These are phyloP conservation scores for Parazoanthus swiftii DNA, from an alignment of 92 coral and sea anemone species.

Conservation along the genomic window DNA sequence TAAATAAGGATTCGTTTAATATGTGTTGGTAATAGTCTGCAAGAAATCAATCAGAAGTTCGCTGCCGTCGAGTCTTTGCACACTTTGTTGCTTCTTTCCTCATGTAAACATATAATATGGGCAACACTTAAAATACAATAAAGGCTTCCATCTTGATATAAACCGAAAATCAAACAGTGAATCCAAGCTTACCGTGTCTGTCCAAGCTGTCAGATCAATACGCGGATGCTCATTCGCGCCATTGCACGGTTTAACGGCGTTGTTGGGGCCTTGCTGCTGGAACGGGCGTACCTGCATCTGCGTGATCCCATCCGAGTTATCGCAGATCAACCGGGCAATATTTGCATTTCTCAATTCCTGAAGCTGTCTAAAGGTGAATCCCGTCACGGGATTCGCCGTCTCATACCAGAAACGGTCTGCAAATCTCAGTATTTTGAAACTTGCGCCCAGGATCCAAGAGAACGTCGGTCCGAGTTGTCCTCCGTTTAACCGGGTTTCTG, in stretches of 20 bases:
- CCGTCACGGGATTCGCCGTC: constrained; percentile 25
- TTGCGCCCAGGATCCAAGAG: constrained; percentile 33
- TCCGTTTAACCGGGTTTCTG: constrained; percentile 28
- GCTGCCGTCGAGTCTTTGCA: too few species aligned
- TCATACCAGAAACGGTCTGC: constrained; percentile 62
- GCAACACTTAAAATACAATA: too few species aligned
- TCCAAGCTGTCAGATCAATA: not conserved
- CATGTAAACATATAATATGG: too few species aligned
- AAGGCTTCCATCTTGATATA: too few species aligned
- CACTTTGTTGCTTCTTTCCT: too few species aligned
- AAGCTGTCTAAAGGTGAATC: constrained; percentile 37
- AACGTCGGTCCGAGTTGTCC: constrained; percentile 41
- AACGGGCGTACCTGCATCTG: constrained; percentile 13
- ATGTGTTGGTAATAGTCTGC: too few species aligned
- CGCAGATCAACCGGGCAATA: constrained; percentile 49
- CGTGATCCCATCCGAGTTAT: constrained; percentile 43
- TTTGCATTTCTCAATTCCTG: constrained; percentile 28
- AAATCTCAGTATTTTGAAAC: constrained; percentile 29
- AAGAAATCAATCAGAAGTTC: too few species aligned
- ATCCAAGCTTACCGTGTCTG: too few species aligned
- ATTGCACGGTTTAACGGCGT: not conserved
- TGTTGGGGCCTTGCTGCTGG: not conserved
- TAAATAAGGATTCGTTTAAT: too few species aligned
- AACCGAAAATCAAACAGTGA: too few species aligned
- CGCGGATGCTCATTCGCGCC: not conserved